Conservation (phyloP, 2,113 vertebrate genomes). For the Diphyllodes magnificus region DNA sequence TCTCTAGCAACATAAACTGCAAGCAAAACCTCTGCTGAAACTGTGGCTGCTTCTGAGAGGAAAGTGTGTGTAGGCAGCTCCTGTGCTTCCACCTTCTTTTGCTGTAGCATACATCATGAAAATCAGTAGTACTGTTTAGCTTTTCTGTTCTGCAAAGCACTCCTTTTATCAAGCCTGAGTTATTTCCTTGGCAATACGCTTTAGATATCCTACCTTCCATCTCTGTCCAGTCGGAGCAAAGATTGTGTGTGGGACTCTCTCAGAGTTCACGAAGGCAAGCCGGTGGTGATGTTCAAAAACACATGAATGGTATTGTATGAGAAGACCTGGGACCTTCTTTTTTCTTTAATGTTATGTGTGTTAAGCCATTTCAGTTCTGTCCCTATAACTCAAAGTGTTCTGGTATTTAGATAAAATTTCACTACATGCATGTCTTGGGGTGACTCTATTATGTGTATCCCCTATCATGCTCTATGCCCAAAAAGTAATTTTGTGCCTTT, state of each 20-base stretch:
- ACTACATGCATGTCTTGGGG: too few species aligned
- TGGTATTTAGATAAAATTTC: background rate
- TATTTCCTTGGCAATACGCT: background rate
- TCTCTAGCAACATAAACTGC: background rate
- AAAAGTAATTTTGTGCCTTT: too few species aligned
- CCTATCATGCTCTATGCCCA: too few species aligned
- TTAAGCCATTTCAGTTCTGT: background rate
- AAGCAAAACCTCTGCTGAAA: background rate
- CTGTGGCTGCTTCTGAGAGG: background rate
- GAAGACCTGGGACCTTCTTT: background rate
- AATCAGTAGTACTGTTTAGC: background rate
- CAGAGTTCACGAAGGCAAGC: background rate
- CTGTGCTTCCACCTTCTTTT: background rate
- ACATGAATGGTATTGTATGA: background rate
- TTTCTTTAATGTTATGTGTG: background rate
- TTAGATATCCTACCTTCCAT: background rate
- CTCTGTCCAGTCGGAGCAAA: background rate
- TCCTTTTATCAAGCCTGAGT: background rate
- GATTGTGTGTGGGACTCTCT: rapidly evolving
- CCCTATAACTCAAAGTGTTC: background rate
- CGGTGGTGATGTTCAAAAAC: background rate
- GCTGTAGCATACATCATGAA: background rate
- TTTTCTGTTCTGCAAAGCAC: background rate
- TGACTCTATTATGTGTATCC: too few species aligned
- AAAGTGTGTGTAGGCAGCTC: background rate